These are phyloP conservation scores for Anticlea derivata DNA, from an alignment of 2,888 invertebrate genomes.

Conservation along the genomic window DNA sequence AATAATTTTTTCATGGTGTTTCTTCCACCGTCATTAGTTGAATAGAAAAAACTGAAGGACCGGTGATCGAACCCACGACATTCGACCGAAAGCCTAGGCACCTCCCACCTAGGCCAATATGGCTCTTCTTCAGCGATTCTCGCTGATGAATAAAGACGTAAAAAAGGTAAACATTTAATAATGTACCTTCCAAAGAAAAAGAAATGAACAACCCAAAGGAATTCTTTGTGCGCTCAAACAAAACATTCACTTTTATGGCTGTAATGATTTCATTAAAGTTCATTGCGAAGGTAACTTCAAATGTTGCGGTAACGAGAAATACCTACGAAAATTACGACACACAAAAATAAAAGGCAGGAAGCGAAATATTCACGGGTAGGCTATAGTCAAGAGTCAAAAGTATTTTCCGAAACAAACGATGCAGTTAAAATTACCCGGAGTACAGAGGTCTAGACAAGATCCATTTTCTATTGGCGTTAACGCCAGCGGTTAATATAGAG, in stretches of 20 bases:
- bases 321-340: background rate
- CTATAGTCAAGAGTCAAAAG: background rate
- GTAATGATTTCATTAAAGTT: conserved; percentile 25
- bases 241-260: conserved; percentile 32
- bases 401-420: background rate
- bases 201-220: conserved; percentile 22
- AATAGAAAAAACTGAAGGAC: too few species aligned
- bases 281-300: conserved; percentile 5
- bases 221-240: conserved; percentile 31
- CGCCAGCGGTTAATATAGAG: too few species aligned
- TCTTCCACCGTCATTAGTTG: too few species aligned
- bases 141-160: background rate
- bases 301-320: conserved; percentile 5
- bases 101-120: too few species aligned
- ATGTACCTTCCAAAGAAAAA: conserved; percentile 11
- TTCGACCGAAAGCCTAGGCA: too few species aligned
- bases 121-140: background rate
- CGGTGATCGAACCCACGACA: too few species aligned
- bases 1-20: too few species aligned
- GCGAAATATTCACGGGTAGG: background rate
- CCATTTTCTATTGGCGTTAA: too few species aligned
- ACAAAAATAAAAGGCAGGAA: background rate
- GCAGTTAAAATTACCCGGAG: background rate
- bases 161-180: conserved; percentile 10
- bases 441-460: too few species aligned